Evolutionary conservation across 2,888 invertebrate species (phyloP).

Genomic region (Abscondita cerata): DNA sequence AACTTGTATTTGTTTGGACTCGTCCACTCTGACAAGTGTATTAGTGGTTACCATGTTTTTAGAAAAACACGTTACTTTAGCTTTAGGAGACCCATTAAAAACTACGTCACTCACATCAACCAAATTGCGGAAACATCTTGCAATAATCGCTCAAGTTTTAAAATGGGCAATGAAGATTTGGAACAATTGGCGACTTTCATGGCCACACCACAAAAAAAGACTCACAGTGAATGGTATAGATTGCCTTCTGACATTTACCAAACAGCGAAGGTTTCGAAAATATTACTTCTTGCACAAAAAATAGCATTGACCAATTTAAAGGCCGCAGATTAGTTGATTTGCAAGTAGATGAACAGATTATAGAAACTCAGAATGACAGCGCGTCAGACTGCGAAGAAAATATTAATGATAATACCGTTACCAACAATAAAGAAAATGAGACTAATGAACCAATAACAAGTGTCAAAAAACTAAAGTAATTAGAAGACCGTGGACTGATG

Average conservation of each 20-base stretch:
- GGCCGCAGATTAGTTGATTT: neutral
- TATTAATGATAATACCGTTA: neutral
- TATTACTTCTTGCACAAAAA: neutral
- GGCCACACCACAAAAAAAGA: slow-evolving; percentile 17
- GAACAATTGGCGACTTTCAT: neutral
- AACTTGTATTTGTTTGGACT: neutral
- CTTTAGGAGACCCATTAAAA: neutral
- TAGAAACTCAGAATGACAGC: neutral
- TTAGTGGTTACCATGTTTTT: slow-evolving; percentile 3
- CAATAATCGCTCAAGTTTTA: neutral
- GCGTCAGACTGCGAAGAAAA: neutral
- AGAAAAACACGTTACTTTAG: neutral
- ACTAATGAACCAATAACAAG: too few species aligned
- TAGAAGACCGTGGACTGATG: too few species aligned
- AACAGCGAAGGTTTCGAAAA: slow-evolving; percentile 28
- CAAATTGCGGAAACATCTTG: neutral
- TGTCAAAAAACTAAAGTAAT: too few species aligned
- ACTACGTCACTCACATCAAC: neutral
- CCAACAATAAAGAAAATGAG: too few species aligned
- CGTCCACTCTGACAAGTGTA: neutral
- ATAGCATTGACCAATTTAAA: neutral
- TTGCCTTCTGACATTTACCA: slow-evolving; percentile 35
- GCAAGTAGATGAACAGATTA: neutral
- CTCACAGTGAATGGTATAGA: slow-evolving; percentile 30
- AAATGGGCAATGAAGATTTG: neutral